Evolutionary conservation across 2,113 vertebrate species (phyloP).

Genomic region (Ceyx melanurus): DNA sequence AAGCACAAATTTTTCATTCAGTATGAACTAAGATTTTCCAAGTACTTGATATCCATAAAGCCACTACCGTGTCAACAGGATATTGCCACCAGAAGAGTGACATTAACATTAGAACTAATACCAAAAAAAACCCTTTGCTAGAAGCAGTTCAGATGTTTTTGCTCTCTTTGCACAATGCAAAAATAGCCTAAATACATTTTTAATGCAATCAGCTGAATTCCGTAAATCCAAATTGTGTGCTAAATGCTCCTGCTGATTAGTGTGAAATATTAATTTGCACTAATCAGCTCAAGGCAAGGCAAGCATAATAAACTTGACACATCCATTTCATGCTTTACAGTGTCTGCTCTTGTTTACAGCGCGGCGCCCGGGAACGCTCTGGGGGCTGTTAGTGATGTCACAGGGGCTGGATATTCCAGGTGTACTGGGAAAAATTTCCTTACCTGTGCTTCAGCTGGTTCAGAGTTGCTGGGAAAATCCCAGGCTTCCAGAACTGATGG

Average conservation of each 20-base stretch:
- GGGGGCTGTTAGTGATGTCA: conserved; percentile 2
- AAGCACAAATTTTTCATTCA: neutral
- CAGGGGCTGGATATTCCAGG: neutral
- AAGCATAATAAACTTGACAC: conserved; percentile 73
- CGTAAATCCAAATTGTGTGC: conserved; percentile 67
- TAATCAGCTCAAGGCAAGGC: conserved; percentile 61
- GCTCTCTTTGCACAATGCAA: conserved; percentile 57
- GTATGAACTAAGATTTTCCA: neutral
- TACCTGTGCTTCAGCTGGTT: neutral
- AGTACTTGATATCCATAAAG: neutral
- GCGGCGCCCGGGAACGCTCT: conserved; percentile 1
- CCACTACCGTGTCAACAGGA: neutral
- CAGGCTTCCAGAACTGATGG: conserved; percentile 8
- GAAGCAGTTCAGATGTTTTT: conserved; percentile 47
- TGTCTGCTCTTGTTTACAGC: conserved; percentile 37
- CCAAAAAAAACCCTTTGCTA: neutral
- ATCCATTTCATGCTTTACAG: conserved; percentile 63
- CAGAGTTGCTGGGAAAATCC: neutral
- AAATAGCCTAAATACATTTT: conserved; percentile 73
- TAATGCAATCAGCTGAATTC: conserved; percentile 70
- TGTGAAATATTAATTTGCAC: conserved; percentile 75
- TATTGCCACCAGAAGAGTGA: neutral
- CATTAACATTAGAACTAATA: neutral
- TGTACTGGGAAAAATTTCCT: conserved; percentile 15
- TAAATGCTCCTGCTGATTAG: conserved; percentile 70